Base-by-base conservation (phyloP, 2,797 vertebrate genomes). In the Platyrinchus mystaceus region DNA sequence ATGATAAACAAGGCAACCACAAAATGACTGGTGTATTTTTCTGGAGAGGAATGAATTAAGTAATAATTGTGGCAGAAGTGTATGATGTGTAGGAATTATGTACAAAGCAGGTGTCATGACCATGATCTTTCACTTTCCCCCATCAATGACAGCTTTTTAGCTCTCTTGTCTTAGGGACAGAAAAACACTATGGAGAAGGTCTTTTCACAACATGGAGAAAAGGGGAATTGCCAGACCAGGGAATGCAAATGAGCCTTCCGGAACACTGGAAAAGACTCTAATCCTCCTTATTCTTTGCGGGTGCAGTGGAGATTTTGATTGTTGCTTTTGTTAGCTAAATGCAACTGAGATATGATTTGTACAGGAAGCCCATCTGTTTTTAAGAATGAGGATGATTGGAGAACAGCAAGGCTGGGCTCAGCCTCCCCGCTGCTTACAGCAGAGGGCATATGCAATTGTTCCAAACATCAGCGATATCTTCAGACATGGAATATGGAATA, bases 251-350 rank as follows among this genome's bases (percentile, higher is more conserved):
- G 58, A 93, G 69, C 60, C 39, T 89, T 47, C 68, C 5, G 0
- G 46, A 66, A 83, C 10, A 21, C 24, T 64, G 81, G 89, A 44
- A 2, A 0, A 82, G 64, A 50, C 53, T 87, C 36, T 95, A 92
- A 89, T 91, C 95, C 66, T 91, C 87, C 66, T 87, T 93, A 75
- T 83, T 80, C 71, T 80, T 89, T 30, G 26, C 0, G 50, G 71
- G 67, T 3, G 13, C 62, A 55, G 50, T 12, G 79, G 56, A 84
- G 73, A 81, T 88, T 94, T 86, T 30, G 59, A 88, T 64, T 66
- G 73, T 69, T 84, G 71, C 76, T 91, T 93, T 92, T 93, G 87
- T 81, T 73, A 90, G 78, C 64, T 77, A 74, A 83, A 93, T 68
- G 52, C 76, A 84, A 63, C 70, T 1, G 44, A 93, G 75, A 82